Conservation (phyloP, 2,113 vertebrate genomes). For the Gila orcuttii region DNA sequence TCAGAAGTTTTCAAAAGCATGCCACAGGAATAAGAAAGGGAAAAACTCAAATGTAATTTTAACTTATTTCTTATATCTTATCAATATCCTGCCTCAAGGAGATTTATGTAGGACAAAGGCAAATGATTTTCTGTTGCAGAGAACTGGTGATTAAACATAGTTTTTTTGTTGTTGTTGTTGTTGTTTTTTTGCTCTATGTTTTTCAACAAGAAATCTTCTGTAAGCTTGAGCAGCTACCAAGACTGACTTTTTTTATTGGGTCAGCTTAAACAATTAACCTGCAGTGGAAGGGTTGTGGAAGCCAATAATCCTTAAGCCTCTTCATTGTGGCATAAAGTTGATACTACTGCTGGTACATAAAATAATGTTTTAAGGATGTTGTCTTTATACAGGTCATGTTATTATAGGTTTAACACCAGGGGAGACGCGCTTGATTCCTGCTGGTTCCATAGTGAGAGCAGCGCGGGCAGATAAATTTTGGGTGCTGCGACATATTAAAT, state of each 20-base stretch:
- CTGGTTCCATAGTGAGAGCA: too few species aligned
- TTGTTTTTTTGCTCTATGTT: neutral
- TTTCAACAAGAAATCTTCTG: neutral
- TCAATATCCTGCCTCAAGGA: neutral
- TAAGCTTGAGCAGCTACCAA: neutral
- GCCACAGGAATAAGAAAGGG: neutral
- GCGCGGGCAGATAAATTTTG: too few species aligned
- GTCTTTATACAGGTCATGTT: neutral
- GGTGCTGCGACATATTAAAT: too few species aligned
- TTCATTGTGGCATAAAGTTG: neutral
- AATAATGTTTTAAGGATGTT: neutral
- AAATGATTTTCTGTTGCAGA: neutral
- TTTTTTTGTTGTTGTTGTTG: too few species aligned
- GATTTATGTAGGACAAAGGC: neutral
- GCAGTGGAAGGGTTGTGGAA: neutral
- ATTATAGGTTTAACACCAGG: too few species aligned
- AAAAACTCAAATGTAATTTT: neutral
- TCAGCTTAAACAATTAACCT: neutral
- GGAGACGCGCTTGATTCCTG: too few species aligned
- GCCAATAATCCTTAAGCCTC: neutral
- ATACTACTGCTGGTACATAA: constrained; percentile 9
- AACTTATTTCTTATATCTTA: neutral
- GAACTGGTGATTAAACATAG: neutral
- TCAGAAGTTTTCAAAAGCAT: neutral
- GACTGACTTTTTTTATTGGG: neutral